Conservation (phyloP, 2,113 vertebrate species). For the Dolichallabes microphthalmus region DNA sequence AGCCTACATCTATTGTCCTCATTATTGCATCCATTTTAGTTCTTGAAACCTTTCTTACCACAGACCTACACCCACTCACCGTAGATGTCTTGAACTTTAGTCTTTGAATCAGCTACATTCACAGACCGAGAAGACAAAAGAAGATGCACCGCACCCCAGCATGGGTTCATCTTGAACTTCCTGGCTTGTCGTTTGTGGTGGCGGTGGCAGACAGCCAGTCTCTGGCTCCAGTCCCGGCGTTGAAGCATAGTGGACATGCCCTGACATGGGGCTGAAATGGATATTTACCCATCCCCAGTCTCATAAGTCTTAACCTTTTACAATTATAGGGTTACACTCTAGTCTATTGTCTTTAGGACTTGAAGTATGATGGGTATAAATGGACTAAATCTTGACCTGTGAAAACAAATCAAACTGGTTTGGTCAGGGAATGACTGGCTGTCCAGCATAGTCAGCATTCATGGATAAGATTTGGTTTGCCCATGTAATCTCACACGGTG, state of each 20-base stretch:
- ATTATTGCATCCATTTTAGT: slow-evolving; percentile 12
- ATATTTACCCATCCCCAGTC: slow-evolving; percentile 36
- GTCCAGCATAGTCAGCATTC: neutral
- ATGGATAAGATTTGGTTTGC: slow-evolving; percentile 6
- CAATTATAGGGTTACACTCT: slow-evolving; percentile 15
- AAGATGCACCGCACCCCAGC: slow-evolving; percentile 46
- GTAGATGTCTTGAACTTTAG: slow-evolving; percentile 51
- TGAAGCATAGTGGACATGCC: slow-evolving; percentile 26
- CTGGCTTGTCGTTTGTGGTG: slow-evolving; percentile 36
- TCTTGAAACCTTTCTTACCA: slow-evolving; percentile 42
- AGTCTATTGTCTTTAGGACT: neutral
- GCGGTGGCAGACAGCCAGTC: slow-evolving; percentile 35
- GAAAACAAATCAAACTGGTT: slow-evolving; percentile 5
- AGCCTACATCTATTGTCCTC: slow-evolving; percentile 31
- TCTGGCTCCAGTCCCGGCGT: slow-evolving; percentile 31
- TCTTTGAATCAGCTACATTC: slow-evolving; percentile 41
- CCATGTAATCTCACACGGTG: neutral
- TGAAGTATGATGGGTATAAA: slow-evolving; percentile 29
- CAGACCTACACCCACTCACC: slow-evolving; percentile 51
- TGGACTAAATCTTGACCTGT: neutral
- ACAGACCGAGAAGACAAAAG: slow-evolving; percentile 41
- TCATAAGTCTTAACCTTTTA: slow-evolving; percentile 24
- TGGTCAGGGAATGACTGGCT: neutral
- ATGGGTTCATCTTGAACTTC: slow-evolving; percentile 38
- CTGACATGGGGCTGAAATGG: slow-evolving; percentile 41